These are phyloP conservation scores for Dryoscopus gambensis DNA, from an alignment of 2,113 vertebrate species.

Conservation along the genomic window DNA sequence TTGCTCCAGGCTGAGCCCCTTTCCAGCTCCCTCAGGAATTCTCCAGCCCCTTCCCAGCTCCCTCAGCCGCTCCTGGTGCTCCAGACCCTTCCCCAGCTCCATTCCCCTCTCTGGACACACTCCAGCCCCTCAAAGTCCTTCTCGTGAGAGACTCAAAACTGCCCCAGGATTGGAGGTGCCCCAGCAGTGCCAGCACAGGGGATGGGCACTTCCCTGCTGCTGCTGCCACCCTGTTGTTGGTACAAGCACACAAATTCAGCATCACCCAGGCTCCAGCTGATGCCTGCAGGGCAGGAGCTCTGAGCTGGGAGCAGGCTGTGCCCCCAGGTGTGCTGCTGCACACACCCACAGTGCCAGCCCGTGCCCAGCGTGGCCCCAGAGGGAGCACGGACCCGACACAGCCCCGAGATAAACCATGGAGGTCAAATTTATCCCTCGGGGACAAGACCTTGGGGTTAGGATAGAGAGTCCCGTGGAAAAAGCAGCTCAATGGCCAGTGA, in stretches of 20 bases:
- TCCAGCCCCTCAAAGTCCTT: neutral
- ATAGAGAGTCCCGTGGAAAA: neutral
- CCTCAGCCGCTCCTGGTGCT: neutral
- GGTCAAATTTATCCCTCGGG: neutral
- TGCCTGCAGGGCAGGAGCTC: neutral
- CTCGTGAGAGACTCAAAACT: neutral
- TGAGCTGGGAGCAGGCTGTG: neutral
- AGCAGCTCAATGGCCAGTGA: neutral
- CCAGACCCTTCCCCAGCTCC: neutral
- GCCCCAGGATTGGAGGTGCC: neutral
- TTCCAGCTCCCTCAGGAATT: neutral
- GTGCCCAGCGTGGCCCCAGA: neutral
- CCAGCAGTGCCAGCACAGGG: neutral
- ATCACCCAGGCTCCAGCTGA: neutral
- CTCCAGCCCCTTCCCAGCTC: neutral
- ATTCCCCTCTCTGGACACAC: rapidly evolving
- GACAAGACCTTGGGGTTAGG: neutral
- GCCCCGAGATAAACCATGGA: neutral
- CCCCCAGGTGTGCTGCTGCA: neutral
- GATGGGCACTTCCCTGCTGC: neutral
- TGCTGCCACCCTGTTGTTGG: neutral
- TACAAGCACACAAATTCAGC: neutral
- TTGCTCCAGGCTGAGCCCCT: neutral
- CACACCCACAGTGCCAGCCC: constrained; percentile 31
- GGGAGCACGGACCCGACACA: neutral